phyloP scores from a whole-genome alignment of 2,113 vertebrate genomes.

The Lycocorax pyrrhopterus region DNA sequence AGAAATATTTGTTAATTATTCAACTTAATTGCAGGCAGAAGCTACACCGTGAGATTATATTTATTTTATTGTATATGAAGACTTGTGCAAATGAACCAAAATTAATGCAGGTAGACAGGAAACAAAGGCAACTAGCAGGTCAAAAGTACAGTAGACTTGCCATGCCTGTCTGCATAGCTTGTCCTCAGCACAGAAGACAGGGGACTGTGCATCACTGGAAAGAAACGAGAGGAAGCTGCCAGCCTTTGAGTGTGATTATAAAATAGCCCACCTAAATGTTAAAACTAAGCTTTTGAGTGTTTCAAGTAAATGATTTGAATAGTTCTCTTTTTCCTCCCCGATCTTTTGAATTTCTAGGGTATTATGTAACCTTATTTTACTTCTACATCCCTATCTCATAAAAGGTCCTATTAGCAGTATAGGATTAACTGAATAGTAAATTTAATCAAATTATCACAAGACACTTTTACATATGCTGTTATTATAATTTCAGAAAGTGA shows the following conservation, averaged over 20 bases:
- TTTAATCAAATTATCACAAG: background rate
- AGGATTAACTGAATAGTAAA: background rate
- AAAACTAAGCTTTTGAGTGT: background rate
- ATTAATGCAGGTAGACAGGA: conserved; percentile 55
- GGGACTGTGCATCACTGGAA: background rate
- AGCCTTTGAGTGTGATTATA: background rate
- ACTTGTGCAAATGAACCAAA: conserved; percentile 8
- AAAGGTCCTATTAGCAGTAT: background rate
- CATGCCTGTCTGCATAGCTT: conserved; percentile 24
- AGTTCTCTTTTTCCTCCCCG: background rate
- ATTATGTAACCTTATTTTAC: background rate
- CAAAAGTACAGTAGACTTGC: conserved; percentile 54
- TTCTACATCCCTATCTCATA: background rate
- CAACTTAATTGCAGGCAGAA: background rate
- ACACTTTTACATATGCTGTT: background rate
- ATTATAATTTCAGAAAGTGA: background rate
- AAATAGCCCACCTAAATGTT: background rate
- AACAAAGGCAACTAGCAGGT: conserved; percentile 30
- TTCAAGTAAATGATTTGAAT: background rate
- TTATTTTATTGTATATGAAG: background rate
- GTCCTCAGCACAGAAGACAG: conserved; percentile 8
- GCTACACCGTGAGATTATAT: background rate
- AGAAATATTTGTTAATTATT: conserved; percentile 1
- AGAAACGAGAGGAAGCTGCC: background rate
- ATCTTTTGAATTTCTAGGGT: background rate